Evolutionary conservation across 1,140 invertebrate genomes (phyloP).

Genomic region (Drosophila tropicalis): DNA sequence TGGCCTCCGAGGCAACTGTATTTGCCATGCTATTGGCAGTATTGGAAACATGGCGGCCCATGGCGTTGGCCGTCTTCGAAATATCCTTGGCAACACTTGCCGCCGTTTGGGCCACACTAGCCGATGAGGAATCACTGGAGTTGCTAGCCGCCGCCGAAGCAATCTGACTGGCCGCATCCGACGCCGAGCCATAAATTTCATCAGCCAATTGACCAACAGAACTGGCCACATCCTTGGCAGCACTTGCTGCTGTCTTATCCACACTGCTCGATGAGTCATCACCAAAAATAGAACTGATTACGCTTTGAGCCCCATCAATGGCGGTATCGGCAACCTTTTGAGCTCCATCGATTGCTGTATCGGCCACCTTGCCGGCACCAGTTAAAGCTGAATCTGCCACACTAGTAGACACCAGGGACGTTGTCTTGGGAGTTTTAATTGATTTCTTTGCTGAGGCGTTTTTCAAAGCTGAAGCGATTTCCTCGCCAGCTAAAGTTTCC

Average conservation of each 20-base stretch:
- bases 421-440: background rate
- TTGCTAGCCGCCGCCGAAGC: constrained; percentile 9
- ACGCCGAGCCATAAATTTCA: background rate
- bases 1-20: constrained; percentile 6
- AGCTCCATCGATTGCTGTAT: background rate
- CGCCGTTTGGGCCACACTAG: background rate
- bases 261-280: background rate
- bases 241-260: background rate
- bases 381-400: background rate
- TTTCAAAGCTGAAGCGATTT: constrained; percentile 11
- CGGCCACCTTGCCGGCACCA: constrained; percentile 1
- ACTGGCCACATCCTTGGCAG: background rate
- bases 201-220: background rate
- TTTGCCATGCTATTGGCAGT: constrained; percentile 12
- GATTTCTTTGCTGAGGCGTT: background rate
- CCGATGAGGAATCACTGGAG: background rate
- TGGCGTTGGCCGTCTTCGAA: constrained; percentile 19
- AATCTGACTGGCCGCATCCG: constrained; percentile 7
- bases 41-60: constrained; percentile 16
- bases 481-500: constrained; percentile 20
- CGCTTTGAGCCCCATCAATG: background rate
- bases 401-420: background rate
- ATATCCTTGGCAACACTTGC: constrained; percentile 19
- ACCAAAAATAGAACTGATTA: background rate
- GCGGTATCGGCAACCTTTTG: background rate